Evolutionary conservation across 1,140 invertebrate species (phyloP), one percentile per base, ranked within the genome.

Genomic region (Neelides sp.): DNA sequence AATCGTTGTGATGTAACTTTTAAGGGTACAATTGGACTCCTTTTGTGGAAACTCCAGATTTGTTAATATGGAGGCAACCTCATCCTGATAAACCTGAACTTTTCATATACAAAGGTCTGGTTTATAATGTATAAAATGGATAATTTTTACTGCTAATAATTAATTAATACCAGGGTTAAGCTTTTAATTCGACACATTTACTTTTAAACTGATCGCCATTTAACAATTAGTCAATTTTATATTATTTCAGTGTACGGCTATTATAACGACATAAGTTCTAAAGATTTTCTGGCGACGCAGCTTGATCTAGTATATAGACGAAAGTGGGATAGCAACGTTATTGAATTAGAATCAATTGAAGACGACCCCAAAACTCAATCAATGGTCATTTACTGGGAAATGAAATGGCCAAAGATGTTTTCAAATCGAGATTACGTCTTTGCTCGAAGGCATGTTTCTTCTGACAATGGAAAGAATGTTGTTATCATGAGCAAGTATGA

Each of bases 361-460:
- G 72, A 73, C 19, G 78, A 87, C 64, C 73, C 75, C 15, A 57
- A 59, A 13, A 61, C 62, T 58, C 46, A 67, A 48, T 78, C 76
- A 43, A 83, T 87, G 67, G 66, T 88, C 22, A 72, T 89, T 43
- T 86, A 89, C 62, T 91, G 85, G 85, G 85, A 88, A 69, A 83
- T 86, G 66, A 70, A 79, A 53, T 89, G 85, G 83, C 85, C 86
- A 57, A 80, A 28, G 10, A 69, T 89, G 55, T 89, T 89, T 68
- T 74, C 80, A 2, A 89, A 91, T 65, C 74, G 86, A 26, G 86
- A 90, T 66, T 91, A 91, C 64, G 82, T 89, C 0, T 91, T 84
- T 65, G 77, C 83, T 54, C 72, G 85, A 4, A 72, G 82, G 4
- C 85, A 80, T 64, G 57, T 75, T 4, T 68, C 77, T 24, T 76